Evolutionary conservation across 2,888 invertebrate species (phyloP).

Genomic region (Hybos culiciformis): DNA sequence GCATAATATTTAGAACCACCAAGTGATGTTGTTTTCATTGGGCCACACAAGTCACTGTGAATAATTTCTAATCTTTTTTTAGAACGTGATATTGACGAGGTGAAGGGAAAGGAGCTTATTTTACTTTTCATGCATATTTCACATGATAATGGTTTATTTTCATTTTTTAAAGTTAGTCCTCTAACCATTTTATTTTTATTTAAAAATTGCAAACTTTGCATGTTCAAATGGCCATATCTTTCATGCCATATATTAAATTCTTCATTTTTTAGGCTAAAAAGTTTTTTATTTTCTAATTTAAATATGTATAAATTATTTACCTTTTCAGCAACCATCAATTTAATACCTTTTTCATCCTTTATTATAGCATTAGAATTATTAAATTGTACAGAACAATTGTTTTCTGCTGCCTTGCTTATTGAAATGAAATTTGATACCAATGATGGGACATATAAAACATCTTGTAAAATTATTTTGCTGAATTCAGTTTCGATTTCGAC

Average conservation of each 20-base stretch:
- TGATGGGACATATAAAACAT: conserved; percentile 7
- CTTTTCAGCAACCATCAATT: conserved; percentile 1
- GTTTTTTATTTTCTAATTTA: too few species aligned
- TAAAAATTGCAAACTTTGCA: not conserved
- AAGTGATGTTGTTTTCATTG: conserved; percentile 9
- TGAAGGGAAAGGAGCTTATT: not conserved
- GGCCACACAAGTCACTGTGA: conserved; percentile 14
- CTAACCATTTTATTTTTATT: not conserved
- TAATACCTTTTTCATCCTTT: conserved; percentile 2
- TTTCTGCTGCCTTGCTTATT: conserved; percentile 7
- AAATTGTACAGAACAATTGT: conserved; percentile 5
- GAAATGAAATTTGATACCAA: conserved; percentile 7
- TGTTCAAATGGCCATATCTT: not conserved
- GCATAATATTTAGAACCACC: conserved; percentile 12
- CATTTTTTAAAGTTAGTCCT: not conserved
- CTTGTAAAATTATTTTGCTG: conserved; percentile 3
- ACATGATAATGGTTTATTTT: not conserved
- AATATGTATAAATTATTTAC: conserved; percentile 6
- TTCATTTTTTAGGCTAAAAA: not conserved
- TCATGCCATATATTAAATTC: too few species aligned
- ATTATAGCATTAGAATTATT: conserved; percentile 4
- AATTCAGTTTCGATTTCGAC: conserved; percentile 1
- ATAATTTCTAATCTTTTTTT: conserved; percentile 6
- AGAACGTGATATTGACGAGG: not conserved
- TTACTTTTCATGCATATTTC: not conserved